Base-by-base conservation (phyloP, 2,888 invertebrate genomes). In the Campopleginae sp. region DNA sequence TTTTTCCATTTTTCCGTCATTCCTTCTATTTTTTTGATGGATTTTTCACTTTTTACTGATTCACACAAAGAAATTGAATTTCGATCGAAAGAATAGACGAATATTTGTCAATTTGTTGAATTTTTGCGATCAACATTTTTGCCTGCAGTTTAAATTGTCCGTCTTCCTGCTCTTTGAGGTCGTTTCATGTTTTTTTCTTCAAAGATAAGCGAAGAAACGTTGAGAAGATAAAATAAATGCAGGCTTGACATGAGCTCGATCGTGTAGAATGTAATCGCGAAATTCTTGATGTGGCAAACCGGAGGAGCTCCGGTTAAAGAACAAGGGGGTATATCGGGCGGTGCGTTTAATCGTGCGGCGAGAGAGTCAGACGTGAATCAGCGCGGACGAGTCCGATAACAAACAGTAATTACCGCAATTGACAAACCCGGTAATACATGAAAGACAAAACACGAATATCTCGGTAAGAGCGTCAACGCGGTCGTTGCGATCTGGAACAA, bases 361-460 rank as follows among this genome's bases (percentile, higher is more conserved):
- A 78, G 82, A 42, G 82, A 42, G 84, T 83, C 83, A 86, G 89
- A 88, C 87, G 70, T 75, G 81, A 87, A 88, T 88, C 87, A 88
- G 85, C 86, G 87, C 87, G 88, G 88, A 89, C 88, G 86, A 89
- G 86, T 87, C 90, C 90, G 89, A 91, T 91, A 90, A 91, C 89
- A 87, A 88, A 88, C 87, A 86, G n/a, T 86, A 89, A 91, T 90
- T 90, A 88, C 87, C 70, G 72, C 77, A 79, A 82, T 86, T 85
- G 85, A 84, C 86, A 82, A 72, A 48, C 42, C 33, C 79, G 72
- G 68, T 81, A 44, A 77, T 46, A 38, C 54, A 66, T 84, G 79
- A 83, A 61, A 61, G 63, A 79, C 23, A 81, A 88, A 82, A 87
- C 87, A 75, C 86, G 76, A 85, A 74, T 70, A 54, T 46, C 63